Evolutionary conservation across 35 echinoderm and acorn worm genomes (phyloP), one percentile per base, ranked within the genome.

Genomic region (Holothuria glaberrima): DNA sequence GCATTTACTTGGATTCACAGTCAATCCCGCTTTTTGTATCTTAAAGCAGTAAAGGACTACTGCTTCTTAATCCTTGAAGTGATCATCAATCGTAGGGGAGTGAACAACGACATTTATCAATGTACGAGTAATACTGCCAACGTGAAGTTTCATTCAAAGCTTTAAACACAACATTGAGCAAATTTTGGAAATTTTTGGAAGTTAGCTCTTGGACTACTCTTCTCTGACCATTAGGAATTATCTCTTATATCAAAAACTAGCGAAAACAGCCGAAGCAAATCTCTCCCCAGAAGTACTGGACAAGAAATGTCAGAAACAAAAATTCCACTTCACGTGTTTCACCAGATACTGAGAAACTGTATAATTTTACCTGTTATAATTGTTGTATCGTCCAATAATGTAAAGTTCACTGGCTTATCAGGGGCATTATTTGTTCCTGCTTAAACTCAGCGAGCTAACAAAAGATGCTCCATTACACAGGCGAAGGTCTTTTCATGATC

Each of bases 271-370:
- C 5, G 13, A 46, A 36, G 59, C 5, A 86, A 14, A 86, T 86
- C 83, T 31, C 62, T 35, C 32, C 83, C 83, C 31, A 62, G 66
- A 30, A 59, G 28, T 32, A 83, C 50, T 30, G 7, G 48, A 83
- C 50, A 83, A 56, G 80, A 48, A 30, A 86, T 86, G 4, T 86
- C 83, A 21, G 83, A 29, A 3, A 86, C 83, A 63, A 63, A 66
- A 86, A 26, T 68, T 66, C 83, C 25, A 86, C 83, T 19, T 36
- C 57, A 36, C 62, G 17, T 6, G 30, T 63, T 54, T 86, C 59
- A 46, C 83, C 83, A 36, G 83, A 59, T 30, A 86, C 34, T 25
- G 58, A 38, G 25, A 86, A 36, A 29, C 9, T 7, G 5, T 5
- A 34, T 12, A 14, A 86, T 34, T 54, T 86, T 86, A 16, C 54